Evolutionary conservation across 2,888 invertebrate species (phyloP).

Genomic region (Monopis laevigella): DNA sequence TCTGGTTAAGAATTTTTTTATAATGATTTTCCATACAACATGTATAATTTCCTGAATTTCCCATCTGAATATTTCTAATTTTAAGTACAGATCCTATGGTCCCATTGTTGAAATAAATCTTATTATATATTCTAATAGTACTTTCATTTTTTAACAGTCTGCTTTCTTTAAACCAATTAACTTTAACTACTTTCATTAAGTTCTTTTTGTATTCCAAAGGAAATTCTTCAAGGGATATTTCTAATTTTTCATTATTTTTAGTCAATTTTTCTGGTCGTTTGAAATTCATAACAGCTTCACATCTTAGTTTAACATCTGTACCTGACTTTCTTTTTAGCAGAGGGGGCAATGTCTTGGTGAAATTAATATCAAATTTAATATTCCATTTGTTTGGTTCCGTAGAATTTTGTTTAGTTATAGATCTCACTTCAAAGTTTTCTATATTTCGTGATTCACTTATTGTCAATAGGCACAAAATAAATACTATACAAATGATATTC

Average conservation of each 20-base stretch:
- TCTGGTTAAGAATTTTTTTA: slow-evolving; percentile 48
- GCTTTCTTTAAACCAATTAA: slow-evolving; percentile 52
- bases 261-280: slow-evolving; percentile 49
- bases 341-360: slow-evolving; percentile 44
- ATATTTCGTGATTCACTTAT: slow-evolving; percentile 32
- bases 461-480: slow-evolving; percentile 43
- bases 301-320: slow-evolving; percentile 44
- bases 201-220: slow-evolving; percentile 49
- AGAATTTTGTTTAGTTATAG: slow-evolving; percentile 33
- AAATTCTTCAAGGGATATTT: slow-evolving; percentile 42
- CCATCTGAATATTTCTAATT: slow-evolving; percentile 34
- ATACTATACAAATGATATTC: slow-evolving; percentile 48
- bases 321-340: slow-evolving; percentile 34
- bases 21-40: slow-evolving; percentile 46
- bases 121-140: slow-evolving; percentile 38
- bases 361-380: slow-evolving; percentile 36
- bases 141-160: slow-evolving; percentile 31
- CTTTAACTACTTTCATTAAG: slow-evolving; percentile 49
- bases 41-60: slow-evolving; percentile 50
- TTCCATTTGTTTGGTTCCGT: slow-evolving; percentile 52
- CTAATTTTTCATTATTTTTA: slow-evolving; percentile 46
- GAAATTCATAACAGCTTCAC: slow-evolving; percentile 54
- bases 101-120: slow-evolving; percentile 47
- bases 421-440: slow-evolving; percentile 35
- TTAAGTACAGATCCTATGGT: slow-evolving; percentile 46